Conservation (phyloP, 2,113 vertebrate species). For the Hippocampus barbouri region DNA sequence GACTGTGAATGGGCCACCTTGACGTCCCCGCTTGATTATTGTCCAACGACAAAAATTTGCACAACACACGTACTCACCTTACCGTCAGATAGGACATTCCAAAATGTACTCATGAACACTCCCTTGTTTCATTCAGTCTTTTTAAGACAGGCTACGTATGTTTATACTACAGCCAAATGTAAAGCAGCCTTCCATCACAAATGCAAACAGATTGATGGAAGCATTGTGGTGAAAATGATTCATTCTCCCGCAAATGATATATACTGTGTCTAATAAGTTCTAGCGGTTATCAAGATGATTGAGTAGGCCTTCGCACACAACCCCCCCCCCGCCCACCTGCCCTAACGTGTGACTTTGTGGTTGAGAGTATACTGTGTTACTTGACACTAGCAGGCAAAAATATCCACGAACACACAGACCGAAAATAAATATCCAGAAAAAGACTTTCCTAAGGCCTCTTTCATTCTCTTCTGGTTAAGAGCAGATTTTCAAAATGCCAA, state of each 20-base stretch:
- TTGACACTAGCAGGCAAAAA: slow-evolving; percentile 46
- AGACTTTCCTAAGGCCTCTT: background rate
- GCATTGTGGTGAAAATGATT: background rate
- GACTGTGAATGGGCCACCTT: background rate
- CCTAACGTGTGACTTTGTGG: slow-evolving; percentile 14
- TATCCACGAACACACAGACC: slow-evolving; percentile 56
- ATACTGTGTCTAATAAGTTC: slow-evolving; percentile 15
- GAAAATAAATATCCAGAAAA: slow-evolving; percentile 55
- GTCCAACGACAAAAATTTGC: background rate
- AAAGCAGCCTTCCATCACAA: background rate
- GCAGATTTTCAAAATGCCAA: background rate
- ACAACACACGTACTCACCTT: background rate
- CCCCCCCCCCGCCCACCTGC: background rate
- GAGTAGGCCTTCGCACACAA: background rate
- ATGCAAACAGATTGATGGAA: background rate
- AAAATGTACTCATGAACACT: too few relatives aligned
- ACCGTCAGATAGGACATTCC: background rate
- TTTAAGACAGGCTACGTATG: background rate
- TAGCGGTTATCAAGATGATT: background rate
- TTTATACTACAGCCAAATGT: background rate
- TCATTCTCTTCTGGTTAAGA: slow-evolving; percentile 6
- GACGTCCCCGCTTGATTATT: background rate
- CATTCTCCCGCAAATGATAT: background rate
- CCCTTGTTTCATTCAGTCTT: background rate
- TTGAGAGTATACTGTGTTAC: slow-evolving; percentile 54